A percentile compares a stretch with the other conserved stretches of the same genome.
These are phyloP conservation scores for Platysternon megacephalum DNA, from an alignment of 2,113 vertebrate species.

Conservation along the genomic window DNA sequence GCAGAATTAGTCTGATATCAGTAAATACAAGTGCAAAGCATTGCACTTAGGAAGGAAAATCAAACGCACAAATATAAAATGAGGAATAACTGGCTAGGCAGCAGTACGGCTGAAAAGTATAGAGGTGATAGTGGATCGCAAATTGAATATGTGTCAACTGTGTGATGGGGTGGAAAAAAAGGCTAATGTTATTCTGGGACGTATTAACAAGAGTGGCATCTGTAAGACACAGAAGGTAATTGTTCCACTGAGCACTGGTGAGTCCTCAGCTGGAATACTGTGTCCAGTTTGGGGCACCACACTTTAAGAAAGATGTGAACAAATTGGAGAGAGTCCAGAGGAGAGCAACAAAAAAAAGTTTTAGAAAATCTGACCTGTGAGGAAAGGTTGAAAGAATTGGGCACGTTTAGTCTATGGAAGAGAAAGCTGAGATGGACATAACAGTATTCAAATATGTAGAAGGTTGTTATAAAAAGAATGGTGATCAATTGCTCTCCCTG, in stretches of 20 bases:
- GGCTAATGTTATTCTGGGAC: background rate
- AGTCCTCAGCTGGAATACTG: background rate
- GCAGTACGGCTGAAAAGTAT: background rate
- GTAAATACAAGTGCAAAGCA: background rate
- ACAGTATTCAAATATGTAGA: background rate
- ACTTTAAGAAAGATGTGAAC: background rate
- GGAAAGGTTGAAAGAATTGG: background rate
- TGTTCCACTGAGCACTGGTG: background rate
- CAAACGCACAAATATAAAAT: background rate
- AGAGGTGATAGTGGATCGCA: background rate
- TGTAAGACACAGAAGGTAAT: background rate
- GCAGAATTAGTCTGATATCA: background rate
- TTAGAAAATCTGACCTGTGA: background rate
- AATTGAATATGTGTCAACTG: background rate
- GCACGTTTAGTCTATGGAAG: background rate
- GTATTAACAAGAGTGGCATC: background rate
- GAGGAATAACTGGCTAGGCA: background rate
- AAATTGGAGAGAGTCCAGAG: background rate
- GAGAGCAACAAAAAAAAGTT: background rate
- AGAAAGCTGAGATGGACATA: background rate
- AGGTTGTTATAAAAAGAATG: background rate
- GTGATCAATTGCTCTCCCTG: background rate
- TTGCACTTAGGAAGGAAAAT: background rate
- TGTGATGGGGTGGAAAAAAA: background rate
- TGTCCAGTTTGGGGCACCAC: background rate